Base-by-base conservation (phyloP, 2,888 invertebrate species). In the Platerodrilus igneus region DNA sequence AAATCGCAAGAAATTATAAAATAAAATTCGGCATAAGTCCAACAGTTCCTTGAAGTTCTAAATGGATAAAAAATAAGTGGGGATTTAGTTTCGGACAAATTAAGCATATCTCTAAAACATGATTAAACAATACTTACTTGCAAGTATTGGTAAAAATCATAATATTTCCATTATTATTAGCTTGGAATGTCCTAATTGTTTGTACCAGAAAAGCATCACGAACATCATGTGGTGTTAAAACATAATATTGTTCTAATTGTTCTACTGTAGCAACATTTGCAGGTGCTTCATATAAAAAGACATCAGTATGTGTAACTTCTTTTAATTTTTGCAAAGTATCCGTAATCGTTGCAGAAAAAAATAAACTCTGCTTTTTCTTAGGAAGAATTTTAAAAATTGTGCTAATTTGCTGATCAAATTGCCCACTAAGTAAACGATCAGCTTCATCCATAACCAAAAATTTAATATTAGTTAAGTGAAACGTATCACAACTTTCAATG, bases 361-460 rank as follows among this genome's bases (percentile, higher is more conserved):
- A 75, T 9, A 97, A 71, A 38, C 87, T 92, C 60, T 96, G 95
- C 44, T 87, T 76, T 36, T 80, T 77, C 50, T 79, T 76, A 0
- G 94, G 90, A 27, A 95, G 64, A 4, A 76, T 75, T 31, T 73
- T 66, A 61, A 91, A 86, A 58, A 93, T 91, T 0, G 82, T 79
- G 60, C 83, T 77, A 30, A 96, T 72, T 56, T 90, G 87, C 14
- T 80, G 81, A 66, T 90, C 83, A 63, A 93, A 92, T 29, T 81
- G 79, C 30, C 89, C 90, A 60, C 85, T 57, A 22, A 84, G 66
- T 50, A 86, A 74, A 68, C 91, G 78, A 63, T 99, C 99, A 18
- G 97, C 99, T 72, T 99, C 99, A 70, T 99, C 99, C 34, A 99
- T 67, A 0, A 99, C 94, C 53, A 97, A 70, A 71, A 84, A 91